Conservation (phyloP, 2,888 invertebrate genomes). For the Leuctra nigra region DNA sequence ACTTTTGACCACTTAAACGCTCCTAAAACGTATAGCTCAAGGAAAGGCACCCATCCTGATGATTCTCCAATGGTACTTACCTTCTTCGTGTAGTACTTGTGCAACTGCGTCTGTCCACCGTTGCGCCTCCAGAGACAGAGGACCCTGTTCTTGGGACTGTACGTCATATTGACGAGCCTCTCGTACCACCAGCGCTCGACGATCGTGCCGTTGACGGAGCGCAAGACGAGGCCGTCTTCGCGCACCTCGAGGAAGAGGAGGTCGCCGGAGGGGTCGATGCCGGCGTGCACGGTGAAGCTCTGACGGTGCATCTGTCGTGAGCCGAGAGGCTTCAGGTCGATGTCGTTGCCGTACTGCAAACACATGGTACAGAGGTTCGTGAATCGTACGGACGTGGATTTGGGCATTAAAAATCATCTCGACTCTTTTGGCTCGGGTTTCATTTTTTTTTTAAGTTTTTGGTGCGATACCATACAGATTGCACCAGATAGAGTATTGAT, state of each 20-base stretch:
- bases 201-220: constrained; percentile 78
- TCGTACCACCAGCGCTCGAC: constrained; percentile 99
- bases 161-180: constrained; percentile 97
- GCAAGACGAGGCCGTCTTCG: constrained; percentile 86
- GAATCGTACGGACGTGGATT: too few species aligned
- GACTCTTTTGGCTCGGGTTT: too few species aligned
- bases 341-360: constrained; percentile 80
- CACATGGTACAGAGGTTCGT: too few species aligned
- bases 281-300: constrained; percentile 96
- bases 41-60: too few species aligned
- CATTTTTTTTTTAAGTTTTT: too few species aligned
- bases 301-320: constrained; percentile 94
- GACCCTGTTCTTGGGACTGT: constrained; percentile 96
- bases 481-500: too few species aligned
- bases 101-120: constrained; percentile 89
- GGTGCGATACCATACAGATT: too few species aligned
- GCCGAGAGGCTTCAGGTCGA: constrained; percentile 91
- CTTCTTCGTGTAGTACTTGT: constrained; percentile 99
- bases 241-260: constrained; percentile 89
- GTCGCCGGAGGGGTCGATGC: constrained; percentile 85
- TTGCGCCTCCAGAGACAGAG: constrained; percentile 95
- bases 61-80: too few species aligned
- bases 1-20: too few species aligned
- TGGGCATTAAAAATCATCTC: too few species aligned
- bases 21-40: too few species aligned